Percentiles rank a stretch among this genome's conserved stretches.
Evolutionary conservation across 2,113 vertebrate genomes (phyloP).

Genomic region (Tupaia tana): DNA sequence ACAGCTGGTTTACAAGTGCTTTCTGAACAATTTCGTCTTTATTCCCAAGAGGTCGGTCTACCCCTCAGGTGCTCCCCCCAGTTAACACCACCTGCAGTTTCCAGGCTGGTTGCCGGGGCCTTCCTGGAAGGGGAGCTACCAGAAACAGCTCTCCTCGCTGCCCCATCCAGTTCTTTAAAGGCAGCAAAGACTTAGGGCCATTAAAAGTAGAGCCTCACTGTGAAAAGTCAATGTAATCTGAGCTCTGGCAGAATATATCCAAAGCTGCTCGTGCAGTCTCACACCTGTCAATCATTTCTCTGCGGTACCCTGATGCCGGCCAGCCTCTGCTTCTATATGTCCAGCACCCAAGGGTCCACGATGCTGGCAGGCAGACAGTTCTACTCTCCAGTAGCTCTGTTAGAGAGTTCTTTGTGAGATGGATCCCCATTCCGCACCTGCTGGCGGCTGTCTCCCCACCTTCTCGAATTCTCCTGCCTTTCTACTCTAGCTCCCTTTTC

Average conservation of each 20-base stretch:
- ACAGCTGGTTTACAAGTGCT: background rate
- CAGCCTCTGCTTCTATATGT: background rate
- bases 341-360: background rate
- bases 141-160: background rate
- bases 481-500: background rate
- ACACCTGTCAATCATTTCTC: background rate
- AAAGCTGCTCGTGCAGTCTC: background rate
- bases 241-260: background rate
- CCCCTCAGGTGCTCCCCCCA: background rate
- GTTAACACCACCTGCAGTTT: background rate
- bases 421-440: background rate
- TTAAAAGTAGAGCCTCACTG: background rate
- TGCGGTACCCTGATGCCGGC: accelerated
- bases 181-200: background rate
- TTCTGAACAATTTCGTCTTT: background rate
- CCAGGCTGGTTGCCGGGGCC: background rate
- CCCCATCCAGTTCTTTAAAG: background rate
- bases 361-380: background rate
- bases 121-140: background rate
- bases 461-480: background rate
- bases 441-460: no score
- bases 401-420: background rate
- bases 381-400: background rate
- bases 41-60: background rate
- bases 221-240: background rate